Evolutionary conservation across 2,797 vertebrate genomes (phyloP), one percentile per base, ranked within the genome.

Genomic region (Rhinophrynus dorsalis): DNA sequence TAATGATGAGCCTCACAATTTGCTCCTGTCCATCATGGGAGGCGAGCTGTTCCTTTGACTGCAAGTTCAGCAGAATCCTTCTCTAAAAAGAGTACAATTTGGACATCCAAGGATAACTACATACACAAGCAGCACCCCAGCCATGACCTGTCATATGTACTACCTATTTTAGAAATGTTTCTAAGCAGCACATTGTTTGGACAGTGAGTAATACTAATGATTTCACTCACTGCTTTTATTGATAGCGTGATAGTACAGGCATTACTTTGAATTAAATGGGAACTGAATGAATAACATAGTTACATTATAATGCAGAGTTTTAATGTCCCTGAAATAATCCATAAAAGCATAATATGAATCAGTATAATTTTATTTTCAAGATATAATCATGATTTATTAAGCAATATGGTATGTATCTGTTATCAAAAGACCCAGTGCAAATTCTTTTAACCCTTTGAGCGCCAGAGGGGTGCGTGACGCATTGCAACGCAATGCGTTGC

Each of bases 1-100:
- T n/a, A n/a, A n/a, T 48, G 62, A 27, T 55, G 27, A 54, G 7
- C 17, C 32, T 50, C 50, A 40, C 24, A 52, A 66, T 66, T 20
- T 45, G 24, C 27, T 37, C 7, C 17, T 47, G 29, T 42, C 38
- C n/a, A 47, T 47, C 35, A 6, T 15, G 17, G 3, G 6, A 5
- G 12, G n/a, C 17, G n/a, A 42, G 38, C 30, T 21, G 24, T 21
- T 52, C 26, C 24, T 23, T 18, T 27, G 30, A 47, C 52, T 67
- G 40, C 64, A 57, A 17, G 42, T 47, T 67, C 64, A 57, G 40
- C 37, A 29, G 27, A 44, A 42, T 30, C 30, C 15, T 12, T 54
- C 40, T 42, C 6, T 21, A 17, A 15, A n/a, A 20, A 9, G 6
- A 17, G 15, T 17, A n/a, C 23, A 13, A 18, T 37, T 67, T 38